phyloP scores from a whole-genome alignment of 1,140 invertebrate genomes.

The Cardiocondyla obscurior region DNA sequence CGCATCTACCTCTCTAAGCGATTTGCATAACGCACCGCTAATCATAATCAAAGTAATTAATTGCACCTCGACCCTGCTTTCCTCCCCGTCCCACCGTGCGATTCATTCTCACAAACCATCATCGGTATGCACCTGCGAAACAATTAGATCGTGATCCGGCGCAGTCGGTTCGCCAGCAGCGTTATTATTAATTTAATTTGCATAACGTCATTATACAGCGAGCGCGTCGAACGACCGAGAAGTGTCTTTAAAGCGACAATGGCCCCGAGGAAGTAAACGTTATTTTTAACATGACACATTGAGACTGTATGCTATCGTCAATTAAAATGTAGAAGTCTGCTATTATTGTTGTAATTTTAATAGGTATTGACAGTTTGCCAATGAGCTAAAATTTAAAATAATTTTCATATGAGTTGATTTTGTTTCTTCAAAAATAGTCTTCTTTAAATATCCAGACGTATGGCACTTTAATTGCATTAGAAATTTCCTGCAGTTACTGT shows the following conservation, averaged over 20 bases:
- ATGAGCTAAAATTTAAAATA: too few relatives aligned
- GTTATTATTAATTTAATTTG: conserved; percentile 61
- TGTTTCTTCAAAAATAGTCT: neutral
- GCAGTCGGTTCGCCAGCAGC: neutral
- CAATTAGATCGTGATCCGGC: neutral
- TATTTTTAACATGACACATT: neutral
- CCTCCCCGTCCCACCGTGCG: conserved; percentile 6
- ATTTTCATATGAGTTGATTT: neutral
- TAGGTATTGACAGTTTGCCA: neutral
- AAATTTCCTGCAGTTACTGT: neutral
- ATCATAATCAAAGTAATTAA: conserved; percentile 68
- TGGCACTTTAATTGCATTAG: neutral
- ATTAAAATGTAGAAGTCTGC: too few relatives aligned
- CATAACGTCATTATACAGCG: neutral
- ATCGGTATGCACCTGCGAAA: conserved; percentile 20
- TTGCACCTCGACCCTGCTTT: conserved; percentile 22
- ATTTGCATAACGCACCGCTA: conserved; percentile 18
- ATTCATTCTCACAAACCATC: conserved; percentile 5
- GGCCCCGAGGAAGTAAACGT: neutral
- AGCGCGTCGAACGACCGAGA: neutral
- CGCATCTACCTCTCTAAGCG: neutral
- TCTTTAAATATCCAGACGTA: neutral
- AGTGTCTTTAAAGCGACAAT: neutral
- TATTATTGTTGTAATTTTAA: conserved; percentile 2
- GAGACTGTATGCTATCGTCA: neutral